Percentiles rank a stretch among this genome's conserved stretches.
Evolutionary conservation across 2,888 invertebrate genomes (phyloP).

Genomic region (Melinopterus prodromus): DNA sequence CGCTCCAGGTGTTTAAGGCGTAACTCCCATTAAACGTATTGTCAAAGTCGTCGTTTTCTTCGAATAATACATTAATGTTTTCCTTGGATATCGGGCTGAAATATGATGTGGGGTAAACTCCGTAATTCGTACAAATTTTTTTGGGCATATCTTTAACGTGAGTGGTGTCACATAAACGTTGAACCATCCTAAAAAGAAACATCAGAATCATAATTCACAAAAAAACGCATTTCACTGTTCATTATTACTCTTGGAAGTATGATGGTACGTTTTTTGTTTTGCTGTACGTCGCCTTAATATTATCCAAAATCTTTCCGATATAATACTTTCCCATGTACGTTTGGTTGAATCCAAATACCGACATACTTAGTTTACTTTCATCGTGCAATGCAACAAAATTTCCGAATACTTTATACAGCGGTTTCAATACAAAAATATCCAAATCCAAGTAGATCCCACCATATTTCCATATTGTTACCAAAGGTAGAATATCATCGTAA

Average conservation of each 20-base stretch:
- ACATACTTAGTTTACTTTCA: slow-evolving; percentile 67
- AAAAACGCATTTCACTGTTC: background rate
- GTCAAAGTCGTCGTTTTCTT: slow-evolving; percentile 51
- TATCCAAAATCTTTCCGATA: slow-evolving; percentile 11
- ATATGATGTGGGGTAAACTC: slow-evolving; percentile 67
- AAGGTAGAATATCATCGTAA: slow-evolving; percentile 67
- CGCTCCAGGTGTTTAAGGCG: background rate
- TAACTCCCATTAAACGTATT: background rate
- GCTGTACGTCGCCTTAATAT: slow-evolving; percentile 16
- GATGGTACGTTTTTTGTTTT: background rate
- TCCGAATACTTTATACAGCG: slow-evolving; percentile 63
- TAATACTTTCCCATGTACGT: slow-evolving; percentile 66
- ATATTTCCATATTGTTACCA: slow-evolving; percentile 75
- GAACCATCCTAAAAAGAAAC: slow-evolving; percentile 59
- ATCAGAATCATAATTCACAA: background rate
- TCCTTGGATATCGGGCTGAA: slow-evolving; percentile 75
- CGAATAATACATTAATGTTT: slow-evolving; percentile 70
- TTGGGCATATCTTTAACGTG: slow-evolving; percentile 64
- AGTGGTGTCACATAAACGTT: slow-evolving; percentile 65
- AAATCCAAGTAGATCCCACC: slow-evolving; percentile 82
- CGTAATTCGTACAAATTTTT: slow-evolving; percentile 68
- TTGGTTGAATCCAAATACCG: slow-evolving; percentile 69
- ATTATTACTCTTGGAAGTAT: slow-evolving; percentile 8
- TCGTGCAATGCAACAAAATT: slow-evolving; percentile 71
- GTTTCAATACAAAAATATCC: slow-evolving; percentile 74